These are phyloP conservation scores for Rhabdomys pumilio DNA, from an alignment of 2,797 vertebrate species.

Conservation along the genomic window DNA sequence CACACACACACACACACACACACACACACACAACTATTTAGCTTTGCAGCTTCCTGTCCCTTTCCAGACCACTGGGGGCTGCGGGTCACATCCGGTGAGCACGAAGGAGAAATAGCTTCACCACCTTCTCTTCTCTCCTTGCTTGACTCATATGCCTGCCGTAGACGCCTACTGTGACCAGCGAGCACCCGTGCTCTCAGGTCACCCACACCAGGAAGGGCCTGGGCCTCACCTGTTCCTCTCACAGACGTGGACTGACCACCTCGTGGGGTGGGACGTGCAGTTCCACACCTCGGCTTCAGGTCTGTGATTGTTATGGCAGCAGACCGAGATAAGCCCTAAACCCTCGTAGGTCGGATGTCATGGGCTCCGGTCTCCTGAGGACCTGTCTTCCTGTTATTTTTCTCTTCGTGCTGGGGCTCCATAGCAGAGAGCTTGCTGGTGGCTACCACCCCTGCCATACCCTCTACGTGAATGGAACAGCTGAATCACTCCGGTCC, in stretches of 20 bases:
- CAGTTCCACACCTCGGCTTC: slow-evolving; percentile 57
- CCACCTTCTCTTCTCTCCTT: background rate
- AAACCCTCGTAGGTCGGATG: slow-evolving; percentile 77
- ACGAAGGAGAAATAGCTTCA: background rate
- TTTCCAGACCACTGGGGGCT: fast-evolving
- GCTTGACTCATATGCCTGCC: fast-evolving
- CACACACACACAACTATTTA: background rate
- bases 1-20: background rate
- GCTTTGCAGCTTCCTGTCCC: background rate
- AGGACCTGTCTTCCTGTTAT: slow-evolving; percentile 86
- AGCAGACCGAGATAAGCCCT: slow-evolving; percentile 71
- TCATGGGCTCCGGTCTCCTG: slow-evolving; percentile 79
- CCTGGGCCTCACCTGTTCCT: slow-evolving; percentile 53
- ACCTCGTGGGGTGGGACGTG: background rate
- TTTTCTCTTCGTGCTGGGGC: slow-evolving; percentile 82
- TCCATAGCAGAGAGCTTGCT: slow-evolving; percentile 63
- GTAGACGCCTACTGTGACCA: background rate
- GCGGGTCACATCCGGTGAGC: background rate
- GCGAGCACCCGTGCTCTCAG: background rate
- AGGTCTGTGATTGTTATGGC: slow-evolving; percentile 76
- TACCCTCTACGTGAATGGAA: slow-evolving; percentile 80
- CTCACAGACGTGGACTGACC: slow-evolving; percentile 59
- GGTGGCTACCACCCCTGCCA: slow-evolving; percentile 73
- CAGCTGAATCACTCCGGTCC: slow-evolving; percentile 71
- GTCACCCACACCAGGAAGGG: slow-evolving; percentile 30